Evolutionary conservation across 2,888 invertebrate species (phyloP).

Genomic region (Epiblema foenella): DNA sequence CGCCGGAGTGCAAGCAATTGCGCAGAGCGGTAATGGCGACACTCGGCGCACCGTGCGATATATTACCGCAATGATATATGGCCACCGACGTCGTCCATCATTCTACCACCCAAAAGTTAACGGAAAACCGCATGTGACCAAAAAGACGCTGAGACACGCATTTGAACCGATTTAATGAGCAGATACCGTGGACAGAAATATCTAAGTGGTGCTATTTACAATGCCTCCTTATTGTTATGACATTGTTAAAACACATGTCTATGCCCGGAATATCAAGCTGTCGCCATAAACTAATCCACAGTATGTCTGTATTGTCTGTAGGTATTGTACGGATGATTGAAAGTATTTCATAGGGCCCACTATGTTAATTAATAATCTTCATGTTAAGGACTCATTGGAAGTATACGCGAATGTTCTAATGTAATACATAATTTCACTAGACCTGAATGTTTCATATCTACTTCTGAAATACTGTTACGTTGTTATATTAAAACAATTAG

Average conservation of each 20-base stretch:
- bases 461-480: neutral
- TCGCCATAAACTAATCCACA: slow-evolving; percentile 58
- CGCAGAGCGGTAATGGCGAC: slow-evolving; percentile 83
- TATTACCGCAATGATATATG: slow-evolving; percentile 83
- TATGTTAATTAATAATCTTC: neutral
- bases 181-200: slow-evolving; percentile 83
- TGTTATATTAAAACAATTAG: neutral
- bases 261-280: slow-evolving; percentile 63
- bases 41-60: slow-evolving; percentile 81
- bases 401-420: neutral
- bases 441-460: neutral
- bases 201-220: slow-evolving; percentile 78
- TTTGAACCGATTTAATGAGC: slow-evolving; percentile 80
- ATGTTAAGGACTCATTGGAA: neutral
- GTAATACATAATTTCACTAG: neutral
- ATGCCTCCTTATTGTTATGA: slow-evolving; percentile 77
- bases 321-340: slow-evolving; percentile 46
- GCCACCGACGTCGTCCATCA: slow-evolving; percentile 80
- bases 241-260: slow-evolving; percentile 75
- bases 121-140: slow-evolving; percentile 74
- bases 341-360: slow-evolving; percentile 27
- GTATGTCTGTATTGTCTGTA: neutral
- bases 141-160: slow-evolving; percentile 68
- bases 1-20: slow-evolving; percentile 70
- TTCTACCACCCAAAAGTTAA: slow-evolving; percentile 84